Percentiles rank a stretch among this genome's conserved stretches.
phyloP scores from a whole-genome alignment of 2,113 vertebrate species.

The Cranoglanis bouderius region DNA sequence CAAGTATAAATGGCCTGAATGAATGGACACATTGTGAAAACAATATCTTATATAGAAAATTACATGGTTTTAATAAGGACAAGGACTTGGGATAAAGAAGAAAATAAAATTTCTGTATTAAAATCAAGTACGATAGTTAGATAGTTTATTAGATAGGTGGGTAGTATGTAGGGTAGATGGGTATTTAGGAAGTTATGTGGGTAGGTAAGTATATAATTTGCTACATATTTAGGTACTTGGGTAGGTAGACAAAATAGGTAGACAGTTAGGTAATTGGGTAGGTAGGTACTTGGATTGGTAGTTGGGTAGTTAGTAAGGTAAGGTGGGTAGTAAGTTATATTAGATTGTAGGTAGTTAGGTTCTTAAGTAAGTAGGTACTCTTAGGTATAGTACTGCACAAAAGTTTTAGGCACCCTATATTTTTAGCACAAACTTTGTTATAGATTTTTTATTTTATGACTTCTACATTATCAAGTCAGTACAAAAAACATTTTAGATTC shows the following conservation, averaged over 20 bases:
- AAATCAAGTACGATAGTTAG: not conserved
- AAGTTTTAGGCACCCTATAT: too few species aligned
- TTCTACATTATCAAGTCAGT: too few species aligned
- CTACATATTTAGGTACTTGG: not conserved
- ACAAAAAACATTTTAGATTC: too few species aligned
- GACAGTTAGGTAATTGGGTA: not conserved
- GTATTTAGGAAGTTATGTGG: not conserved
- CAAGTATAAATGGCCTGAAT: not conserved
- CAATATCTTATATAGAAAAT: not conserved
- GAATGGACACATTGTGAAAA: not conserved
- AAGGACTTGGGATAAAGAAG: not conserved
- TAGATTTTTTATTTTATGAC: too few species aligned
- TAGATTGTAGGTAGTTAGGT: not conserved
- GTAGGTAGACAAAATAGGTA: not conserved
- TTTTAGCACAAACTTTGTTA: too few species aligned
- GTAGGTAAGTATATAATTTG: not conserved
- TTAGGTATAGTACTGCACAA: too few species aligned
- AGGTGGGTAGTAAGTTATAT: not conserved
- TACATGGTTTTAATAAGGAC: not conserved
- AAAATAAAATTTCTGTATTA: not conserved
- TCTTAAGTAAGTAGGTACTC: not conserved
- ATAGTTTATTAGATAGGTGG: not conserved
- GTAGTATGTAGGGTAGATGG: not conserved
- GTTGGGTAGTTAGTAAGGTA: not conserved
- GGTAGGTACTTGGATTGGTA: not conserved